A percentile compares a stretch with the other conserved stretches of the same genome.
Conservation (phyloP, 2,797 vertebrate species). For the Sebastes nivosus region DNA sequence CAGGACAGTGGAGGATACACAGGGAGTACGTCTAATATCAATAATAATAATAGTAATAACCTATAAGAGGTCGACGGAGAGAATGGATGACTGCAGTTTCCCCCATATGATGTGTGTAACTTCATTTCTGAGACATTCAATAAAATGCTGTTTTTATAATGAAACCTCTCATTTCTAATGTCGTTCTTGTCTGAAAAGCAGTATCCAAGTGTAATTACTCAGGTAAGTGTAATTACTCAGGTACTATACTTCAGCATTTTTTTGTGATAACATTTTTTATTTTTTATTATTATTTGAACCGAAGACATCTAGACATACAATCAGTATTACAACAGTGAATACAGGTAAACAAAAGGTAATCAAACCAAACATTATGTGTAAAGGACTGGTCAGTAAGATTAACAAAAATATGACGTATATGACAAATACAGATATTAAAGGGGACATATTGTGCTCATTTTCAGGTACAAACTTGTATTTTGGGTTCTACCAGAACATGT, state of each 20-base stretch:
- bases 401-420: no score
- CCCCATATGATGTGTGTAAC: slow-evolving; percentile 22
- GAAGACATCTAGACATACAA: no score
- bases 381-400: no score
- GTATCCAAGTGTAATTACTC: background rate
- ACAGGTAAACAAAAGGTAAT: no score
- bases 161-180: background rate
- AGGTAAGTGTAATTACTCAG: background rate
- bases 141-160: slow-evolving; percentile 58
- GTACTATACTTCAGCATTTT: background rate
- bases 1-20: slow-evolving; percentile 19
- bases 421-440: no score
- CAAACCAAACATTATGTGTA: no score
- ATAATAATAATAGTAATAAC: background rate
- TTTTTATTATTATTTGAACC: no score
- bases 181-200: background rate
- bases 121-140: slow-evolving; percentile 43
- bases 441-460: no score
- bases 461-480: no score
- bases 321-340: no score
- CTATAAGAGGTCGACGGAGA: background rate
- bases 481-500: no score
- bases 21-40: slow-evolving; percentile 3
- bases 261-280: no score
- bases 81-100: slow-evolving; percentile 7